These are phyloP conservation scores for Pardosa pseudoannulata DNA, from an alignment of 2,888 invertebrate genomes.

Conservation along the genomic window DNA sequence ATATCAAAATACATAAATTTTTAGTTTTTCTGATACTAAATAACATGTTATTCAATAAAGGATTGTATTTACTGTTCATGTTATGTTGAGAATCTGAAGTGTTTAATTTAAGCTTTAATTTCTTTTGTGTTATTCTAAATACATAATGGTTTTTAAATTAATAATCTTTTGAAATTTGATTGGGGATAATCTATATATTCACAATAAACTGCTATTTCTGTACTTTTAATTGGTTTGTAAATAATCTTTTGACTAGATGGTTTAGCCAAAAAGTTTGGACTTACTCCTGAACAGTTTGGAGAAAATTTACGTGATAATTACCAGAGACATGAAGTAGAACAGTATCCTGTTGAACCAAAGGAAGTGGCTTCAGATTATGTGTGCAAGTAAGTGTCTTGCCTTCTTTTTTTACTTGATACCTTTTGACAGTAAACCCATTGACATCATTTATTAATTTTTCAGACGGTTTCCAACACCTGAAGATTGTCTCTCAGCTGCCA, in stretches of 20 bases:
- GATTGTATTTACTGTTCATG: no score
- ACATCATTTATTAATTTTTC: conserved; percentile 47
- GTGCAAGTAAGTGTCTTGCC: conserved; percentile 70
- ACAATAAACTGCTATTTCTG: no score
- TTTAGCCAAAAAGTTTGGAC: conserved; percentile 92
- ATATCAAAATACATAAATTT: no score
- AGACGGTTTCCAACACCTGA: conserved; percentile 84
- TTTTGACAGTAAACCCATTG: no score
- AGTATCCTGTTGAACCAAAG: conserved; percentile 89
- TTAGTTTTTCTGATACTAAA: no score
- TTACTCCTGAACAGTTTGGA: conserved; percentile 95
- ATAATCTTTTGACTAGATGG: conserved; percentile 80
- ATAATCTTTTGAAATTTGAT: no score
- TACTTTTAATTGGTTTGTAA: not conserved
- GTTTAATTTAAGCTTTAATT: no score
- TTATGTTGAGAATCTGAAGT: no score
- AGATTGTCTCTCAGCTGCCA: conserved; percentile 91
- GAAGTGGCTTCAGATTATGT: conserved; percentile 88
- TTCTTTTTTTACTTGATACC: not conserved
- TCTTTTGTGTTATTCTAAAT: no score
- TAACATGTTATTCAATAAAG: no score
- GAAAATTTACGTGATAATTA: conserved; percentile 97
- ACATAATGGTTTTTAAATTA: no score
- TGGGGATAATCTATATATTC: no score
- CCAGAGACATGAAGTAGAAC: conserved; percentile 95